Conservation (phyloP, 2,888 invertebrate species). For the Podabrus alpinus region DNA sequence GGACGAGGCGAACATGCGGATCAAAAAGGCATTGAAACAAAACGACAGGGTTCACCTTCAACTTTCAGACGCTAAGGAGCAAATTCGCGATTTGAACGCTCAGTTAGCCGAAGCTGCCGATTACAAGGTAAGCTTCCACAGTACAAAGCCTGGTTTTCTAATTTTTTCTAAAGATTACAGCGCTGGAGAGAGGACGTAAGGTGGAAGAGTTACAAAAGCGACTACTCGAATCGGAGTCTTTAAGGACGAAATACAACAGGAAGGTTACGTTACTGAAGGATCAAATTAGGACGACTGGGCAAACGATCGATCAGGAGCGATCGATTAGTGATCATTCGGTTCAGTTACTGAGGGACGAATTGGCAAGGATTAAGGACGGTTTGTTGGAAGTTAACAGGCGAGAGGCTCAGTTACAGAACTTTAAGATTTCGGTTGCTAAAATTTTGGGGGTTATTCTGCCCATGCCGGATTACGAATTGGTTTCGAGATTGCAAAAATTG, state of each 20-base stretch:
- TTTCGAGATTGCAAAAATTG: slow-evolving; percentile 75
- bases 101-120: slow-evolving; percentile 85
- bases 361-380: slow-evolving; percentile 73
- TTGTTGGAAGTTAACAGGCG: slow-evolving; percentile 75
- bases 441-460: slow-evolving; percentile 60
- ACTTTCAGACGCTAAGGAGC: slow-evolving; percentile 78
- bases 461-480: slow-evolving; percentile 64
- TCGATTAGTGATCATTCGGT: slow-evolving; percentile 72
- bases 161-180: slow-evolving; percentile 67
- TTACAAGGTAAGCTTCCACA: slow-evolving; percentile 67
- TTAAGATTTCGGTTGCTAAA: slow-evolving; percentile 65
- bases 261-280: slow-evolving; percentile 75
- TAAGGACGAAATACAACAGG: slow-evolving; percentile 74
- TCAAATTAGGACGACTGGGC: slow-evolving; percentile 68
- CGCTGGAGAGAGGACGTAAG: slow-evolving; percentile 80
- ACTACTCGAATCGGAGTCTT: slow-evolving; percentile 77
- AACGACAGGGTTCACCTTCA: slow-evolving; percentile 81
- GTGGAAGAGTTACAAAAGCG: slow-evolving; percentile 83
- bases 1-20: slow-evolving; percentile 69
- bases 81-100: slow-evolving; percentile 81
- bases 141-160: not conserved
- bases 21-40: slow-evolving; percentile 81
- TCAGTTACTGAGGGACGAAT: slow-evolving; percentile 74
- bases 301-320: slow-evolving; percentile 72
- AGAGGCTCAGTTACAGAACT: slow-evolving; percentile 77